Evolutionary conservation across 2,113 vertebrate species (phyloP).

Genomic region (Pao palembangensis): DNA sequence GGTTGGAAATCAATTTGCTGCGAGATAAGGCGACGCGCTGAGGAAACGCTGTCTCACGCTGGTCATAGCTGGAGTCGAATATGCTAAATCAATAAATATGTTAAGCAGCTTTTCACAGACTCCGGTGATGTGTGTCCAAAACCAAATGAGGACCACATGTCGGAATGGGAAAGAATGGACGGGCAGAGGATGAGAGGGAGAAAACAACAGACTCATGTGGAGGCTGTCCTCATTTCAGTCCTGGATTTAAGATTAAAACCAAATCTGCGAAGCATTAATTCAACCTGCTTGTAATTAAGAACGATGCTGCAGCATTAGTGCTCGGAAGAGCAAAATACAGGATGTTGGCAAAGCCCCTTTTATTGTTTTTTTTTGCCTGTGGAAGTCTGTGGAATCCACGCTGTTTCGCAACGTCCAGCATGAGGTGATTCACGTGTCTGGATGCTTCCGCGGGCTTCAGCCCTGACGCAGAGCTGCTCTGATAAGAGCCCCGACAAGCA

Average conservation of each 20-base stretch:
- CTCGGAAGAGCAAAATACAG: slow-evolving; percentile 5
- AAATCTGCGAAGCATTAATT: slow-evolving; percentile 31
- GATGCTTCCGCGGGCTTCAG: no score
- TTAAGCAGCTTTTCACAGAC: not conserved
- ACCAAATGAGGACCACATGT: slow-evolving; percentile 36
- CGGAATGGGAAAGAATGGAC: slow-evolving; percentile 8
- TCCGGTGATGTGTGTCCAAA: slow-evolving; percentile 13
- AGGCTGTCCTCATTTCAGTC: slow-evolving; percentile 3
- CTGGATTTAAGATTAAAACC: slow-evolving; percentile 12
- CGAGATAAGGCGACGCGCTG: not conserved
- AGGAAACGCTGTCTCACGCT: not conserved
- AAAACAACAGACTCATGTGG: slow-evolving; percentile 25
- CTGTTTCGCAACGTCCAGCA: no score
- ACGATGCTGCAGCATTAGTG: slow-evolving; percentile 8
- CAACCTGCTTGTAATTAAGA: not conserved
- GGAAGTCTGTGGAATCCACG: no score
- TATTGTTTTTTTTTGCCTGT: slow-evolving; percentile 1
- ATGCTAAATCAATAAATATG: not conserved
- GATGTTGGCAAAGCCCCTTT: slow-evolving; percentile 16
- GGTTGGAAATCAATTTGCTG: no score
- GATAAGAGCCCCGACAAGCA: slow-evolving; percentile 4
- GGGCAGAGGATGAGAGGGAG: slow-evolving; percentile 10
- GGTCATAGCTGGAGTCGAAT: not conserved
- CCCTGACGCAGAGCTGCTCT: no score
- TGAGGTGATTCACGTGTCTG: no score